phyloP scores from a whole-genome alignment of 2,888 invertebrate species.

The Lypha dubia region DNA sequence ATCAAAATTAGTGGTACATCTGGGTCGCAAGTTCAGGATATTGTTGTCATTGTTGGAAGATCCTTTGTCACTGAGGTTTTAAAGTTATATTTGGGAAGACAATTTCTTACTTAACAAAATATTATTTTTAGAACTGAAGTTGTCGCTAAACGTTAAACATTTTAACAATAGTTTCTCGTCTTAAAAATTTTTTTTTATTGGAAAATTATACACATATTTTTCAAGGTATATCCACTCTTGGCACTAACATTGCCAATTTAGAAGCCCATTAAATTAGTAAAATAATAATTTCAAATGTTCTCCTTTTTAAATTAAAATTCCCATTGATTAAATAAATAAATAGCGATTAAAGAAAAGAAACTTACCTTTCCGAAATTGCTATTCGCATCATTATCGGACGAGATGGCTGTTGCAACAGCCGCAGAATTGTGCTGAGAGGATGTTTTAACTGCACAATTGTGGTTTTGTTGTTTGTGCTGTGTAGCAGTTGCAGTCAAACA shows the following conservation, averaged over 20 bases:
- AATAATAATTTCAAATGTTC: conserved; percentile 38
- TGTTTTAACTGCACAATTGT: conserved; percentile 24
- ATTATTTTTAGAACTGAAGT: background rate
- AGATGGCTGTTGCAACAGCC: conserved; percentile 8
- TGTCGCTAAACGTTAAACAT: background rate
- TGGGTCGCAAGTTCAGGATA: too few relatives aligned
- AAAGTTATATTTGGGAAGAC: too few relatives aligned
- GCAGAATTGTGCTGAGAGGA: conserved; percentile 53
- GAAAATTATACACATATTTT: too few relatives aligned
- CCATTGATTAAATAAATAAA: conserved; percentile 20
- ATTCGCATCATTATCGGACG: conserved; percentile 75
- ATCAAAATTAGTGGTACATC: too few relatives aligned
- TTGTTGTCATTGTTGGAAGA: too few relatives aligned
- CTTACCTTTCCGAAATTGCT: conserved; percentile 77
- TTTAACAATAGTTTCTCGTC: conserved; percentile 6
- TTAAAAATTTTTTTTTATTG: background rate
- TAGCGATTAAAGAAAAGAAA: conserved; percentile 31
- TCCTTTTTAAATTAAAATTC: background rate
- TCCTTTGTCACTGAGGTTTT: too few relatives aligned
- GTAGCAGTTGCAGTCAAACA: conserved; percentile 45
- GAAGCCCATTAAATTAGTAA: conserved; percentile 16
- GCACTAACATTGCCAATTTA: conserved; percentile 6
- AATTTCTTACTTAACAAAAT: too few relatives aligned
- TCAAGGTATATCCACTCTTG: too few relatives aligned
- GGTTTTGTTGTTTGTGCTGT: conserved; percentile 40